Percentiles rank a stretch among this genome's conserved stretches.
These are phyloP conservation scores for Drosophila kambysellisi DNA, from an alignment of 2,888 invertebrate species.

Conservation along the genomic window DNA sequence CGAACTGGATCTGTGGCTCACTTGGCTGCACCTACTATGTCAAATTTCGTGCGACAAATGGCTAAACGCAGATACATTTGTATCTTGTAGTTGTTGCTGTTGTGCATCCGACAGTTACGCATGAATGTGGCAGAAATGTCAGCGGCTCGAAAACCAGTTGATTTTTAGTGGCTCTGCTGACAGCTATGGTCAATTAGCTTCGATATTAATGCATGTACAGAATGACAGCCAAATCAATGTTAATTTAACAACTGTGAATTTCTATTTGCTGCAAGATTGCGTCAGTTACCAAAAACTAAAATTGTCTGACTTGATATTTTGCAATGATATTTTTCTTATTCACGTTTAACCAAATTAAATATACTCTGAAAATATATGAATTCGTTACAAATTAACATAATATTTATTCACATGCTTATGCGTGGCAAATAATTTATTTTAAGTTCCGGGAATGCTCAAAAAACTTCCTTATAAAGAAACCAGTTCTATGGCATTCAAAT, in stretches of 20 bases:
- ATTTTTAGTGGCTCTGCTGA: constrained; percentile 44
- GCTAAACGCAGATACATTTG: constrained; percentile 44
- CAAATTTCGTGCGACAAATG: constrained; percentile 46
- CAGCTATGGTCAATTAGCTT: constrained; percentile 74
- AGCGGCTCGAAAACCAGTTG: constrained; percentile 56
- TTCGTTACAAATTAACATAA: constrained; percentile 44
- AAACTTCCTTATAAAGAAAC: constrained; percentile 65
- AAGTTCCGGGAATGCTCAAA: constrained; percentile 63
- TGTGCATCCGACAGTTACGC: constrained; percentile 46
- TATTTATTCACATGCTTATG: constrained; percentile 35
- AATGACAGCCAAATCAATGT: constrained; percentile 38
- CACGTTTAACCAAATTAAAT: constrained; percentile 24
- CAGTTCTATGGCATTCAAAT: constrained; percentile 38
- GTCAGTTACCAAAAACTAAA: not conserved
- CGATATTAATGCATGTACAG: constrained; percentile 41
- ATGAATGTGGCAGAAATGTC: constrained; percentile 40
- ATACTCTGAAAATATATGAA: not conserved
- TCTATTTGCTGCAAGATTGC: constrained; percentile 32
- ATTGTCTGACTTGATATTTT: not conserved
- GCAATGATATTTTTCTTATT: constrained; percentile 15
- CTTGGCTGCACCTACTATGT: constrained; percentile 53
- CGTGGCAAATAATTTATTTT: constrained; percentile 44
- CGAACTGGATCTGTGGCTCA: constrained; percentile 38
- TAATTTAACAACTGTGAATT: constrained; percentile 37
- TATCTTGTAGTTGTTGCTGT: constrained; percentile 17